Evolutionary conservation across 2,113 vertebrate species (phyloP).

Genomic region (Pitta sordida): DNA sequence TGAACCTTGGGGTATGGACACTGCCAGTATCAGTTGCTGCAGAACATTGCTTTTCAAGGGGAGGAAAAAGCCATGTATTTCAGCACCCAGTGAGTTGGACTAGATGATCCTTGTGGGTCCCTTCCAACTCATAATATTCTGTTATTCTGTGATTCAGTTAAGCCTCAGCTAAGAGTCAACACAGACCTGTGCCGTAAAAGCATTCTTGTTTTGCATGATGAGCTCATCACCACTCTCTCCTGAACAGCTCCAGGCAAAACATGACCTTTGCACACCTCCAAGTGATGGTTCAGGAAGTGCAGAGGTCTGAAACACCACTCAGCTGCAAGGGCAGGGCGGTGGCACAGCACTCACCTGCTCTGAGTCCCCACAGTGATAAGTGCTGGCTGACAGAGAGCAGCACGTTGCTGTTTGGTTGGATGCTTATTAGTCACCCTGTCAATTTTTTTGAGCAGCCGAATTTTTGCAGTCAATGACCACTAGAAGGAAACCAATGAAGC

Average conservation of each 20-base stretch:
- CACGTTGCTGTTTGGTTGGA: rapidly evolving
- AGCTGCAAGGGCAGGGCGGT: not conserved
- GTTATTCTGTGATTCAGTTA: too few relatives aligned
- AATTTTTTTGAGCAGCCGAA: rapidly evolving
- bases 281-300: not conserved
- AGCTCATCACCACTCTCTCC: not conserved
- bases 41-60: not conserved
- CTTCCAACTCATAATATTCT: too few relatives aligned
- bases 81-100: too few relatives aligned
- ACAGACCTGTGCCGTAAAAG: not conserved
- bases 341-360: too few relatives aligned
- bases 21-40: not conserved
- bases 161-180: not conserved
- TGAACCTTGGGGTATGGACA: not conserved
- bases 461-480: not conserved
- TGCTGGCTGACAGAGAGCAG: not conserved
- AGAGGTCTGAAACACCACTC: not conserved
- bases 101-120: too few relatives aligned
- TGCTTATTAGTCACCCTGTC: not conserved
- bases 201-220: not conserved
- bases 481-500: not conserved
- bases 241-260: not conserved
- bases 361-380: rapidly evolving
- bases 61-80: not conserved
- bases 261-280: not conserved